phyloP scores from a whole-genome alignment of 1,140 invertebrate species.

The Sarcophaga bullata region DNA sequence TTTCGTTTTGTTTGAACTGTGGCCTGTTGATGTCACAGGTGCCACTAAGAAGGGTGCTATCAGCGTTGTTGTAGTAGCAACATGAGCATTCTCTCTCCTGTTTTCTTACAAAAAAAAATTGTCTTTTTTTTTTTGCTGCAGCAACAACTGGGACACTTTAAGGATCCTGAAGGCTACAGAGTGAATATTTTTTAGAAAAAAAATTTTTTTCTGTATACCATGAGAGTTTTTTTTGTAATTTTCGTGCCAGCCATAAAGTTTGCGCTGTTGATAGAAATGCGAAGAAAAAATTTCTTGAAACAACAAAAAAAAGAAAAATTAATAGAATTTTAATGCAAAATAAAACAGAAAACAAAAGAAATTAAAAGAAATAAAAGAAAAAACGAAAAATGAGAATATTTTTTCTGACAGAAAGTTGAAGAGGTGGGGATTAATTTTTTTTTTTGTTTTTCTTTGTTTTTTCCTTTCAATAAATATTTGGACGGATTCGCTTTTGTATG shows the following conservation, averaged over 20 bases:
- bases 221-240: background rate
- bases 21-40: too few relatives aligned
- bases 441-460: too few relatives aligned
- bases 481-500: too few relatives aligned
- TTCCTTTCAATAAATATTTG: too few relatives aligned
- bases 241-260: background rate
- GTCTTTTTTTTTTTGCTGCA: background rate
- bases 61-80: too few relatives aligned
- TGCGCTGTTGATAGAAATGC: background rate
- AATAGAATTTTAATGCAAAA: background rate
- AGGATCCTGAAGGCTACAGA: background rate
- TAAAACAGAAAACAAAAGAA: too few relatives aligned
- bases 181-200: background rate
- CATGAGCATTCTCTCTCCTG: too few relatives aligned
- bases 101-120: too few relatives aligned
- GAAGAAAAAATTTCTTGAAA: background rate
- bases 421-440: too few relatives aligned
- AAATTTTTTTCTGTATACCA: background rate
- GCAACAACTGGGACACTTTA: slow-evolving; percentile 3
- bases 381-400: background rate
- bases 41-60: too few relatives aligned
- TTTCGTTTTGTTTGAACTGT: too few relatives aligned
- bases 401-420: background rate
- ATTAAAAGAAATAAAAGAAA: background rate
- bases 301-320: background rate